Conservation (phyloP, 2,888 invertebrate genomes). For the Acanthosepion lycidas region DNA sequence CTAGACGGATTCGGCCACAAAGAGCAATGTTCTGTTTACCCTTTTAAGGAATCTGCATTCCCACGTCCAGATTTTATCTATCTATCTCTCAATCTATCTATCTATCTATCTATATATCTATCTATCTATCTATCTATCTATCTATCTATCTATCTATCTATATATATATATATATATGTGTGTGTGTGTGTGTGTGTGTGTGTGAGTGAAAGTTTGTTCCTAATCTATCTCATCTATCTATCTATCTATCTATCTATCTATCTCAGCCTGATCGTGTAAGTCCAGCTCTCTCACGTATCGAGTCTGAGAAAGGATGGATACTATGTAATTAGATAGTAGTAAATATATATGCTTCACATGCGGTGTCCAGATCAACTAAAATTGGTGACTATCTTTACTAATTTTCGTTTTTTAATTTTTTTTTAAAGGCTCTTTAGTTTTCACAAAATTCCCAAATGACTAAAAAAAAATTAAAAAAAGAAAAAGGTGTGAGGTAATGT, state of each 20-base stretch:
- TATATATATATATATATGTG: no score
- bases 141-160: neutral
- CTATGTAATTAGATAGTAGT: neutral
- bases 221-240: neutral
- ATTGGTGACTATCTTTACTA: neutral
- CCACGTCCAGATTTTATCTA: no score
- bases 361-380: neutral
- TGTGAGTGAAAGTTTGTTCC: no score
- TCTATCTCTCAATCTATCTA: no score
- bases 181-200: no score
- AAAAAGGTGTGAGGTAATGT: neutral
- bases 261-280: neutral
- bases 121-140: neutral
- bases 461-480: no score
- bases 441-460: neutral
- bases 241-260: neutral
- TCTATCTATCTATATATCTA: no score
- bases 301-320: neutral
- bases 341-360: neutral
- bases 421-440: neutral
- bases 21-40: no score
- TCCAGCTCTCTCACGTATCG: no score
- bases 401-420: neutral
- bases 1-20: no score
- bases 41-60: no score